Conservation (phyloP, 2,797 vertebrate genomes). For the Chloroceryle inda region DNA sequence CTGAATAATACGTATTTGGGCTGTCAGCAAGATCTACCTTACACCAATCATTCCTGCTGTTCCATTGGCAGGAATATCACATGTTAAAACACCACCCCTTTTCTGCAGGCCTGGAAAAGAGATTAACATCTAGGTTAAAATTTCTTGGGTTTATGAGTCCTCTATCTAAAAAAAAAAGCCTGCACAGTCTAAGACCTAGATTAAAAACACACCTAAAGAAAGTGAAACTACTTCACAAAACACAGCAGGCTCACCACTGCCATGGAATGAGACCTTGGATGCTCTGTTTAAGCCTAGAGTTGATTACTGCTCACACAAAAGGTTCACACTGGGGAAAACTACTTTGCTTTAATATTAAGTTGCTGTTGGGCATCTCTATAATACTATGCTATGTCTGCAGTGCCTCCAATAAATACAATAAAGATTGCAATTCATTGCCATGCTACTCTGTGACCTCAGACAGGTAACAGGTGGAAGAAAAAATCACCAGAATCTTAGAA, state of each 20-base stretch:
- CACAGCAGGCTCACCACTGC: background rate
- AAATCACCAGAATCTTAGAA: background rate
- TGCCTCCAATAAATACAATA: conserved; percentile 14
- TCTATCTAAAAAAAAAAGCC: background rate
- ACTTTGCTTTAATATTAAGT: background rate
- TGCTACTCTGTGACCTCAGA: background rate
- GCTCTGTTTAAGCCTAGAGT: background rate
- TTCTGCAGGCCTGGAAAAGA: background rate
- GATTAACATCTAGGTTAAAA: background rate
- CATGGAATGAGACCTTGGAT: background rate
- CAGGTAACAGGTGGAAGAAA: background rate
- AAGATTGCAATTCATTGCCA: background rate
- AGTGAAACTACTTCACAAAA: background rate
- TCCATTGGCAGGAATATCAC: background rate
- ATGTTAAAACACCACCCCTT: background rate
- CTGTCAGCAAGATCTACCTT: background rate
- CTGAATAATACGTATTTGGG: background rate
- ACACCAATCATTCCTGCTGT: background rate
- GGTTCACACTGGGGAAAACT: background rate
- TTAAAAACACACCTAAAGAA: background rate
- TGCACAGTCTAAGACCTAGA: background rate
- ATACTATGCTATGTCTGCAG: background rate
- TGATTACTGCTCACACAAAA: background rate
- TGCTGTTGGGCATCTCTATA: background rate
- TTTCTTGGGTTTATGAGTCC: background rate